Evolutionary conservation across 2,888 invertebrate genomes (phyloP), one percentile per base, ranked within the genome.

Genomic region (Theristus sp.): DNA sequence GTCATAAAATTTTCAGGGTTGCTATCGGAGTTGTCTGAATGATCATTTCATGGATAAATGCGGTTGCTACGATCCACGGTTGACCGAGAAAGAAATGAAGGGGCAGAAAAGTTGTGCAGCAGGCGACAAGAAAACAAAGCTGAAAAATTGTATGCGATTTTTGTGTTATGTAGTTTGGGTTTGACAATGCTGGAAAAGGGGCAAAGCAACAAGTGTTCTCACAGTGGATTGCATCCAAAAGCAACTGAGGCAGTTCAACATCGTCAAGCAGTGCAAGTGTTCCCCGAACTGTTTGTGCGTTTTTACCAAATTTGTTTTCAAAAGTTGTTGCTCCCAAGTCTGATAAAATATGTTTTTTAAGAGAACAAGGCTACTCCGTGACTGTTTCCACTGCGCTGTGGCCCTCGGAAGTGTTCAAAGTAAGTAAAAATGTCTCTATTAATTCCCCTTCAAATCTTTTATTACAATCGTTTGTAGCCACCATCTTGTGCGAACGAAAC

Each of bases 341-440:
- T n/a, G n/a, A n/a, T n/a, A n/a, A n/a, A n/a, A n/a, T n/a, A n/a
- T n/a, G n/a, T n/a, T 10, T 17, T 64, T 67, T 61, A 60, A 70
- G 70, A 31, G 64, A 66, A 46, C 66, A 67, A 25, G 64, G 66
- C 20, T 70, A 70, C 63, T 61, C 64, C 25, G 69, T 71, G 1
- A 70, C 70, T 1, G 67, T 70, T 6, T 71, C 71, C 20, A 71
- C 69, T 17, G 69, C 70, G 1, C 65, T 66, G 60, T 71, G 71
- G 71, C 70, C 70, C 1, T 67, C 70, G 20, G 65, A 66, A 24
- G 65, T 64, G 2, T 71, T 70, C 62, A 67, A 62, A 56, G 70
- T 38, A 13, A n/a, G n/a, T n/a, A n/a, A n/a, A n/a, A n/a, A n/a
- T n/a, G n/a, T n/a, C n/a, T n/a, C n/a, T n/a, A n/a, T n/a, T n/a